Evolutionary conservation across 2,888 invertebrate species (phyloP), one percentile per base, ranked within the genome.

Genomic region (Ethmia dodecea): DNA sequence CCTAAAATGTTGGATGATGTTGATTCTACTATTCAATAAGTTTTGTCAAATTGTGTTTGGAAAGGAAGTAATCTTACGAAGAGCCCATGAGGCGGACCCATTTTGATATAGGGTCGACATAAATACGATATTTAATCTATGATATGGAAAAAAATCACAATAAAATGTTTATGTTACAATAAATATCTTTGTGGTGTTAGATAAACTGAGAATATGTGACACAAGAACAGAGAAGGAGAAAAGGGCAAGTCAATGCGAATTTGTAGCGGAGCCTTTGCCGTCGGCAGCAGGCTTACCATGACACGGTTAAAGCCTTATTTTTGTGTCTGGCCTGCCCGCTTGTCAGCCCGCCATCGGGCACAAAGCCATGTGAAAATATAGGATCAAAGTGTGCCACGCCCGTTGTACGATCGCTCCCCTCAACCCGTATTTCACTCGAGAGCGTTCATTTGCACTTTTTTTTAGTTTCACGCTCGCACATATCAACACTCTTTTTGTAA

Each of bases 241-340:
- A 55, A 61, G 65, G 57, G 66, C 67, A 74, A 78, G 80, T 80
- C 77, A 77, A 77, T 73, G 65, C 58, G 77, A 80, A 80, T 83
- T 81, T 76, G 81, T 78, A 73, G 63, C 71, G 70, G 64, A 74
- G 79, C 80, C 84, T 84, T 84, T 84, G 81, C 78, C 77, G 84
- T 83, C 84, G 79, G 63, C 74, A 65, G 75, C 83, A 84, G 81
- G 84, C 81, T 86, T 84, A 83, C 79, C 67, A 66, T 83, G 84
- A 83, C 84, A 81, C 67, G 80, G 77, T 77, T 75, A 83, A 84
- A 81, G 83, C 84, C 80, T 81, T 81, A 84, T 84, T 84, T 86
- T 84, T 83, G 81, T 74, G 80, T 81, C 74, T 76, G 79, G 73
- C 77, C 75, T 69, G 76, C 70, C 69, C 77, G 81, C 80, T 77